Base-by-base conservation (phyloP, 2,888 invertebrate species). In the Apocheima hispidaria region DNA sequence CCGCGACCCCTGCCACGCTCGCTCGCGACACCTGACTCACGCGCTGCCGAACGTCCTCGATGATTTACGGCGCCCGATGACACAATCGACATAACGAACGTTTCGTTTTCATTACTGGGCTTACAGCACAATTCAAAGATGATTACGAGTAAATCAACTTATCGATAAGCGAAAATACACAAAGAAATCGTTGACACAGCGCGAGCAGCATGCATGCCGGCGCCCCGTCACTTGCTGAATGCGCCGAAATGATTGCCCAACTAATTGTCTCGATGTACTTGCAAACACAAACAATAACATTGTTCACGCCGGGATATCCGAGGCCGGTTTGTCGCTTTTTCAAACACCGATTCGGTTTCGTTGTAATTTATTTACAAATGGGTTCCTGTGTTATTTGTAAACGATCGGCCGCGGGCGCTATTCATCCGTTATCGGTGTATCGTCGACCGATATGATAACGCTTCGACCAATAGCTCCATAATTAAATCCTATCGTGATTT, bases 11-110 rank as follows among this genome's bases (percentile, higher is more conserved):
- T 73, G 78, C 72, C 77, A 81, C 82, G 82, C 84, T 84, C 79
- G 81, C 77, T 68, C 69, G 78, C 76, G 80, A 83, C 90, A 91
- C 88, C 89, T 90, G 89, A 90, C 86, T 83, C 85, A 79, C 74
- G 79, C 79, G 79, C 80, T 83, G 72, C 60, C 63, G 63, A 60
- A 61, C 64, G 62, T 69, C 70, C 59, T 63, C 60, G 67, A 78
- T 77, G 69, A 77, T 79, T 79, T 75, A 80, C 72, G 69, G 68
- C 66, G 62, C 58, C 56, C 55, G 68, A 60, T 60, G 63, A 66
- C 65, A 69, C 69, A 59, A 68, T 69, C 54, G 63, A 66, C 68
- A 66, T 68, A 62, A 70, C 66, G 55, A 62, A 51, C 69, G 70
- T 65, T 75, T 73, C 75, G 72, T 78, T 79, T 75, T 78, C 73